Percentiles rank a stretch among this genome's conserved stretches.
Conservation (phyloP, 2,888 invertebrate species). For the Amiota mariae region DNA sequence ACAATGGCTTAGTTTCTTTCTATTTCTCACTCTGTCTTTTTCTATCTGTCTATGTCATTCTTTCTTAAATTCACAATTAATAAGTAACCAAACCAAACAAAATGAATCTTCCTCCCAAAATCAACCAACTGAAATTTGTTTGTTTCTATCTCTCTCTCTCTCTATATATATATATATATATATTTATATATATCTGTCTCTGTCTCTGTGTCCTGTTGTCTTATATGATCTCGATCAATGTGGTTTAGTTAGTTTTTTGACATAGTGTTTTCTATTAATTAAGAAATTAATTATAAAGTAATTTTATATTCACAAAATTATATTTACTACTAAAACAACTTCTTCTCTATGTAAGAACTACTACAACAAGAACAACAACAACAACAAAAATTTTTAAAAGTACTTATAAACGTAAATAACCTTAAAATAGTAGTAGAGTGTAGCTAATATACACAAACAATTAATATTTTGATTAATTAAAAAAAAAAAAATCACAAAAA, state of each 20-base stretch:
- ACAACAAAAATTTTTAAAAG: constrained; percentile 41
- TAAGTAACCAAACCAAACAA: background rate
- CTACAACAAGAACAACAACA: constrained; percentile 54
- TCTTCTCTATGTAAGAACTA: constrained; percentile 7
- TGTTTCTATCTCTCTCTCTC: too few species aligned
- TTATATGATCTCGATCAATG: too few species aligned
- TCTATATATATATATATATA: too few species aligned
- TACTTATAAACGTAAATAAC: constrained; percentile 29
- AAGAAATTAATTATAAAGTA: background rate
- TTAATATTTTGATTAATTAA: too few species aligned
- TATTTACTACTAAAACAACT: constrained; percentile 20
- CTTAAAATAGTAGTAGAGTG: constrained; percentile 52
- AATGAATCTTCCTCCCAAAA: background rate
- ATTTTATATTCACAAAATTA: background rate
- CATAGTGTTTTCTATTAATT: too few species aligned
- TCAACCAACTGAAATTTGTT: too few species aligned
- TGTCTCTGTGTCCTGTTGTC: too few species aligned
- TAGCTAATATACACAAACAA: constrained; percentile 50
- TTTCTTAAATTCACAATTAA: background rate
- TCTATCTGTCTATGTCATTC: background rate
- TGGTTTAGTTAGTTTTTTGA: too few species aligned
- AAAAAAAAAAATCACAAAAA: constrained; percentile 23
- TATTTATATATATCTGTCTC: too few species aligned
- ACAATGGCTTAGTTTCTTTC: constrained; percentile 45
- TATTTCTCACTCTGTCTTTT: background rate